These are phyloP conservation scores for Karalla daura DNA, from an alignment of 2,797 vertebrate genomes.

Conservation along the genomic window DNA sequence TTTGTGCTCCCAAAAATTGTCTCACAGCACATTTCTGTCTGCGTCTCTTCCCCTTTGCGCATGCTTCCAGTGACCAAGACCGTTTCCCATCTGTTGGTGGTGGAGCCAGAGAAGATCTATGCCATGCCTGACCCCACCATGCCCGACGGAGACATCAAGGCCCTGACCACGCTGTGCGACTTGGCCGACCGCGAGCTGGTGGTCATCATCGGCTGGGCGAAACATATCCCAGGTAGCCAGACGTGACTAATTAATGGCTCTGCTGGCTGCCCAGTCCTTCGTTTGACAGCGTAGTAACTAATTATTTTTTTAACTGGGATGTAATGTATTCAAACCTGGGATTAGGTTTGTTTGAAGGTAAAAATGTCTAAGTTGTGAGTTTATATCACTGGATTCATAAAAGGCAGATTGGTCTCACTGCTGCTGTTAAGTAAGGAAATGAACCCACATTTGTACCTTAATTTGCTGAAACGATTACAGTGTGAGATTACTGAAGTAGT, in stretches of 20 bases:
- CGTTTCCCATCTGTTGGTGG: conserved; percentile 95
- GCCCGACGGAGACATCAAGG: conserved; percentile 97
- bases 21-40: neutral
- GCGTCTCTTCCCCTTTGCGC: conserved; percentile 1
- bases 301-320: too few species aligned
- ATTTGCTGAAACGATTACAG: conserved; percentile 45
- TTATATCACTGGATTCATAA: neutral
- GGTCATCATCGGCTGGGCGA: conserved; percentile 99
- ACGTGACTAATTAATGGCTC: neutral
- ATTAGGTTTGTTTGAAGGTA: too few species aligned
- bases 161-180: conserved; percentile 96
- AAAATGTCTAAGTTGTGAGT: too few species aligned
- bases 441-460: conserved; percentile 4
- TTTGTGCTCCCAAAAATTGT: neutral
- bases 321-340: too few species aligned
- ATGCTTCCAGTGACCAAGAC: conserved; percentile 94
- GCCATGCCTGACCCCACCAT: conserved; percentile 96
- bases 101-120: conserved; percentile 98
- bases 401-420: neutral
- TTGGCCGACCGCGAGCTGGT: conserved; percentile 97
- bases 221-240: conserved; percentile 96
- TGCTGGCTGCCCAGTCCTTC: neutral
- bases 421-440: conserved; percentile 1
- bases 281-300: too few species aligned
- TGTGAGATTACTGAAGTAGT: conserved; percentile 57